Percentiles rank a stretch among this genome's conserved stretches.
Evolutionary conservation across 2,113 vertebrate genomes (phyloP).

Genomic region (Nymphicus hollandicus): DNA sequence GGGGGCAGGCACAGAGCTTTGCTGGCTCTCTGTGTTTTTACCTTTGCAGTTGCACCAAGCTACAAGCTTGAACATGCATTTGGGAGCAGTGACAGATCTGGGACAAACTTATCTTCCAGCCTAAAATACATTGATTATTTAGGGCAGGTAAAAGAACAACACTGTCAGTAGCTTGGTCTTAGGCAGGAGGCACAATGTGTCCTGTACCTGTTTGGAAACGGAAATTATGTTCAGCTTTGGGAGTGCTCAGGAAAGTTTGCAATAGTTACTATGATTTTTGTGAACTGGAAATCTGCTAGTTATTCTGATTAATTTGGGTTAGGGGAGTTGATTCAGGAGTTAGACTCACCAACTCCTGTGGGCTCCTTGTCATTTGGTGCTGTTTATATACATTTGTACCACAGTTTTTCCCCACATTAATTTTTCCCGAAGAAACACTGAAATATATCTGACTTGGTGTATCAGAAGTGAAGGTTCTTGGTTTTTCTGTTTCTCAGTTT

Average conservation of each 20-base stretch:
- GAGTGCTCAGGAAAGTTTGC: neutral
- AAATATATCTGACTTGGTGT: neutral
- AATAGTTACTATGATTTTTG: neutral
- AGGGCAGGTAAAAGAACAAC: neutral
- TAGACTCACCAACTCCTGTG: fast-evolving
- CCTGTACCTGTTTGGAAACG: neutral
- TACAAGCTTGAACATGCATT: neutral
- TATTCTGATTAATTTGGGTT: neutral
- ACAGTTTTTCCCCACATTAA: neutral
- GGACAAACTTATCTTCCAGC: neutral
- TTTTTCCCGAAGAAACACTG: neutral
- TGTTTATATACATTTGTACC: neutral
- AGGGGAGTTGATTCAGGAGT: neutral
- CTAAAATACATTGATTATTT: neutral
- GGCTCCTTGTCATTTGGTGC: neutral
- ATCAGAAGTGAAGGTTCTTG: neutral
- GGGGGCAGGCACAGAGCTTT: neutral
- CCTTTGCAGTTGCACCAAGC: neutral
- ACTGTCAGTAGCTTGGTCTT: neutral
- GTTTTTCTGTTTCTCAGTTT: neutral
- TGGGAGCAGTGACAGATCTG: neutral
- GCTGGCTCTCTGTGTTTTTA: neutral
- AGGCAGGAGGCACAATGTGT: neutral
- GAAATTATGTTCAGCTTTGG: neutral
- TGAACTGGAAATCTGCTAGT: neutral